phyloP scores from a whole-genome alignment of 2,888 invertebrate species.

The Nemapogon koenigi region DNA sequence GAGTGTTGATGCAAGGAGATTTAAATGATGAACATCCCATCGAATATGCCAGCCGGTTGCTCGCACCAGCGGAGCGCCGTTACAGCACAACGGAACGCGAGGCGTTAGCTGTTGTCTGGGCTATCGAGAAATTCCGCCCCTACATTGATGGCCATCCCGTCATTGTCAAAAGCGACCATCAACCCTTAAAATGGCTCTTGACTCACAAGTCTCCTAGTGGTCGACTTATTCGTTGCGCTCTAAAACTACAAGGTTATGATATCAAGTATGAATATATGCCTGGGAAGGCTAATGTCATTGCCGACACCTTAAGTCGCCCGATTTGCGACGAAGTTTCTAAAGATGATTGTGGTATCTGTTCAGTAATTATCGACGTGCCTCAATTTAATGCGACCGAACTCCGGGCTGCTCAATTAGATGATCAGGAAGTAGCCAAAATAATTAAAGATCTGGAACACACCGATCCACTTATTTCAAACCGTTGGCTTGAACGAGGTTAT shows the following conservation, averaged over 20 bases:
- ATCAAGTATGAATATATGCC: too few species aligned
- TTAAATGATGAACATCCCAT: constrained; percentile 13
- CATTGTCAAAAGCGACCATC: constrained; percentile 33
- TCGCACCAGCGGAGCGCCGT: constrained; percentile 13
- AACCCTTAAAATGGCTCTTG: too few species aligned
- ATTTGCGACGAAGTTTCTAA: too few species aligned
- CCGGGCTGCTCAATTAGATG: too few species aligned
- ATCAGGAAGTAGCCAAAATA: constrained; percentile 17
- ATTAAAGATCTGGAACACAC: constrained; percentile 16
- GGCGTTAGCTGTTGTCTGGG: constrained; percentile 1
- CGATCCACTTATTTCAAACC: constrained; percentile 1
- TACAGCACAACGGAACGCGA: constrained; percentile 28
- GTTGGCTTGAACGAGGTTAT: constrained; percentile 10
- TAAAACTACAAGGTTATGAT: too few species aligned
- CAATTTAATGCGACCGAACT: too few species aligned
- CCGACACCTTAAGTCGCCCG: too few species aligned
- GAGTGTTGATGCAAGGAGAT: constrained; percentile 14
- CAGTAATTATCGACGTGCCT: too few species aligned
- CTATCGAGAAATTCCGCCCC: constrained; percentile 30
- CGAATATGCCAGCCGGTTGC: constrained; percentile 9
- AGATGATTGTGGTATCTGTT: too few species aligned
- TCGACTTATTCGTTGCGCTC: too few species aligned
- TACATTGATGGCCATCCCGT: constrained; percentile 30
- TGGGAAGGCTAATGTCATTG: too few species aligned
- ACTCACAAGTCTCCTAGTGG: too few species aligned